Evolutionary conservation across 2,888 invertebrate species (phyloP).

Genomic region (Crossocerus cetratus): DNA sequence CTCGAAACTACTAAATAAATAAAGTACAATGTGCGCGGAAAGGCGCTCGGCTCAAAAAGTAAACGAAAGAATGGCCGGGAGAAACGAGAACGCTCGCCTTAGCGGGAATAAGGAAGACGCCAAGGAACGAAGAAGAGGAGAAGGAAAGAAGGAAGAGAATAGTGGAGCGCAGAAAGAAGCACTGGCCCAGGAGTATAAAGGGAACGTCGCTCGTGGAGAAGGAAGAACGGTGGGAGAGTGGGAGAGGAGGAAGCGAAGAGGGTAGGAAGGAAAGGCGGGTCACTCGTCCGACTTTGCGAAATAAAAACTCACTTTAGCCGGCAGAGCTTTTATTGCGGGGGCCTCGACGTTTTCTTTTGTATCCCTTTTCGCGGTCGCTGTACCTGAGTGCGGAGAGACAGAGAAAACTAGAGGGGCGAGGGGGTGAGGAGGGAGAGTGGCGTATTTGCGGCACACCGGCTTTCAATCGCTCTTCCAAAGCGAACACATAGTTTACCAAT

Average conservation of each 20-base stretch:
- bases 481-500: conserved; percentile 64
- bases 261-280: conserved; percentile 64
- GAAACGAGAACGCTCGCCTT: conserved; percentile 4
- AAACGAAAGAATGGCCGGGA: conserved; percentile 59
- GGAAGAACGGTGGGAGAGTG: conserved; percentile 18
- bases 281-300: conserved; percentile 71
- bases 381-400: too few species aligned
- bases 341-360: conserved; percentile 70
- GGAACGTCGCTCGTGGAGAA: conserved; percentile 13
- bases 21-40: conserved; percentile 47
- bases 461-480: conserved; percentile 66
- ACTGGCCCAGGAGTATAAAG: conserved; percentile 41
- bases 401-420: too few species aligned
- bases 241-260: conserved; percentile 24
- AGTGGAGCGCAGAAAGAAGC: conserved; percentile 21
- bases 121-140: conserved; percentile 18
- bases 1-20: conserved; percentile 50
- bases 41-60: conserved; percentile 51
- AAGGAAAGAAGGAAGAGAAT: conserved; percentile 9
- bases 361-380: conserved; percentile 55
- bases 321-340: conserved; percentile 70
- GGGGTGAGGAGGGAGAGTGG: too few species aligned
- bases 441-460: conserved; percentile 40
- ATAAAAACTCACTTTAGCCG: conserved; percentile 73
- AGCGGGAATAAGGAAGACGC: conserved; percentile 31